Conservation (phyloP, 2,113 vertebrate species). For the Pyrgilauda ruficollis region DNA sequence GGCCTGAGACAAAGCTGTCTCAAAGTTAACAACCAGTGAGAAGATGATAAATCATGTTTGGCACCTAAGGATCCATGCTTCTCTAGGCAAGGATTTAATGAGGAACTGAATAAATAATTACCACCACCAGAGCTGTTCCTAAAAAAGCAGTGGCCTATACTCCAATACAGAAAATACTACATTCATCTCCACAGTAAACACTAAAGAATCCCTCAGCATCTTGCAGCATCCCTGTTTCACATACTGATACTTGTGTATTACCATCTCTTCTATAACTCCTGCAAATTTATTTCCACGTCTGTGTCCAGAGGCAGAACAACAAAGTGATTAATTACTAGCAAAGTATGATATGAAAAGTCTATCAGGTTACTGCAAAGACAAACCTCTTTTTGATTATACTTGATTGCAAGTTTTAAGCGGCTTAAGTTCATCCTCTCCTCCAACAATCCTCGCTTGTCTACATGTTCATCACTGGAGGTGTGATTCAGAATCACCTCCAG, state of each 20-base stretch:
- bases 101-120: not conserved
- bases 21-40: not conserved
- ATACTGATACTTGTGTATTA: not conserved
- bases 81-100: not conserved
- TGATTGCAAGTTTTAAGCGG: constrained; percentile 97
- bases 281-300: not conserved
- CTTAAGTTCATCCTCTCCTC: constrained; percentile 99
- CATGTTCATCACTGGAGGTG: constrained; percentile 89
- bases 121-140: not conserved
- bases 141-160: not conserved
- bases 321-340: not conserved
- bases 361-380: constrained; percentile 5
- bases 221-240: not conserved
- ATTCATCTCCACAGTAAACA: not conserved
- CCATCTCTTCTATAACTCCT: not conserved
- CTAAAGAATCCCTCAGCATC: not conserved
- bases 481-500: constrained; percentile 98
- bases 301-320: not conserved
- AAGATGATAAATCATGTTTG: not conserved
- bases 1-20: not conserved
- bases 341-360: not conserved
- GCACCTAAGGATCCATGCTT: not conserved
- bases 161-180: not conserved
- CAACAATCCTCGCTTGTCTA: constrained; percentile 91
- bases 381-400: constrained; percentile 99